phyloP scores from a whole-genome alignment of 2,797 vertebrate species.

The Arnoldichthys spilopterus region DNA sequence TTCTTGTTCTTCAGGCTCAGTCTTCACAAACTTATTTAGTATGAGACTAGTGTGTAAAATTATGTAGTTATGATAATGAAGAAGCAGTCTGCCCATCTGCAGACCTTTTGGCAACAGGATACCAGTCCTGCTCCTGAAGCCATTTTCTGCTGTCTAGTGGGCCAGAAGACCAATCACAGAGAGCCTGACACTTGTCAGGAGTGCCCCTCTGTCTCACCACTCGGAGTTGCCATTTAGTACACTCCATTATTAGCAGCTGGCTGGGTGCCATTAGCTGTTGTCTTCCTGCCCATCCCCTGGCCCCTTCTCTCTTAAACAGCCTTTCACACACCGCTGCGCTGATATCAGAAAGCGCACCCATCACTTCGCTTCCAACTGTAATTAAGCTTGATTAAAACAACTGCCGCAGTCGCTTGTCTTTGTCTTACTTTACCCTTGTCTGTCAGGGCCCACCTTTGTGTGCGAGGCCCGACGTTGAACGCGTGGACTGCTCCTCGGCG shows the following conservation, averaged over 20 bases:
- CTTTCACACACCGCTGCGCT: slow-evolving; percentile 80
- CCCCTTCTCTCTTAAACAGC: slow-evolving; percentile 25
- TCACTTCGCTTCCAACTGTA: slow-evolving; percentile 85
- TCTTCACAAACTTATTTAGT: background rate
- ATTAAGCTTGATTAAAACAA: slow-evolving; percentile 86
- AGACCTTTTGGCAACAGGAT: slow-evolving; percentile 19
- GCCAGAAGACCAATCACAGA: background rate
- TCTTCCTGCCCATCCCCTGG: slow-evolving; percentile 30
- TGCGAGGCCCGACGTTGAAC: slow-evolving; percentile 29
- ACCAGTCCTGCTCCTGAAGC: background rate
- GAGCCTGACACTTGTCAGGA: slow-evolving; percentile 25
- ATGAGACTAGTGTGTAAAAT: background rate
- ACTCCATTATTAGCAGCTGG: slow-evolving; percentile 47
- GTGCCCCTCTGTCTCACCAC: slow-evolving; percentile 26
- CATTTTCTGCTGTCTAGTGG: background rate
- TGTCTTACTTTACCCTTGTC: slow-evolving; percentile 51
- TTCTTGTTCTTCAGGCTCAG: background rate
- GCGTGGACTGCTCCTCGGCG: slow-evolving; percentile 58
- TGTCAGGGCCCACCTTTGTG: slow-evolving; percentile 58
- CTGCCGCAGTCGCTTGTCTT: slow-evolving; percentile 69
- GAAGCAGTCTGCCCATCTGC: too few species aligned
- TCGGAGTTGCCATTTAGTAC: slow-evolving; percentile 47
- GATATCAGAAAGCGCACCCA: slow-evolving; percentile 85
- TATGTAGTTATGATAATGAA: background rate
- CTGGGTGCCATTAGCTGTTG: slow-evolving; percentile 46